Evolutionary conservation across 2,113 vertebrate species (phyloP).

Genomic region (Trogon melanurus): DNA sequence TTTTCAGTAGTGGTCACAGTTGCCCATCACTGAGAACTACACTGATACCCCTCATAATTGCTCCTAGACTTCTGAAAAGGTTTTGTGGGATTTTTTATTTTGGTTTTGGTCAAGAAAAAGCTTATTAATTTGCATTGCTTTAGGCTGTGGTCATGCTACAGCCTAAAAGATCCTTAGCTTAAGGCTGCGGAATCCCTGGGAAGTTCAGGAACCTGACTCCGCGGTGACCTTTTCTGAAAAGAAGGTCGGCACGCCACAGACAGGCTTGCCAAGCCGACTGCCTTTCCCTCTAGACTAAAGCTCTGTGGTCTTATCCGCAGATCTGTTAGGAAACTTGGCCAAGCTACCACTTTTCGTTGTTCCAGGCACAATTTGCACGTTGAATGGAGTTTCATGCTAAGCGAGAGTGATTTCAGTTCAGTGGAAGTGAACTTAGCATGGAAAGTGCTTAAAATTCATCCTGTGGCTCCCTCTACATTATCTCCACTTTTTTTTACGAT

Average conservation of each 20-base stretch:
- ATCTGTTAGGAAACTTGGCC: conserved; percentile 15
- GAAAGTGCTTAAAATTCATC: not conserved
- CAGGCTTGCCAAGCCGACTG: conserved; percentile 51
- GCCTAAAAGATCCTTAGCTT: not conserved
- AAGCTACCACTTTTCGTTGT: conserved; percentile 3
- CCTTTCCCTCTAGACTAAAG: conserved; percentile 22
- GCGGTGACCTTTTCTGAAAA: not conserved
- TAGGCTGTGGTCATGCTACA: not conserved
- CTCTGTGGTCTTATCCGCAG: not conserved
- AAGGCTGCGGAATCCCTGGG: conserved; percentile 17
- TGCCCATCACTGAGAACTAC: not conserved
- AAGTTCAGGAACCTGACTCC: conserved; percentile 39
- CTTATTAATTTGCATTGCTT: conserved; percentile 2
- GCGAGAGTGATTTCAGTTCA: not conserved
- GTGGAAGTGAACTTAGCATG: not conserved
- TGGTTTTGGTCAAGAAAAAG: too few species aligned
- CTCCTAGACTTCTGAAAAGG: not conserved
- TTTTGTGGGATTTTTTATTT: not conserved
- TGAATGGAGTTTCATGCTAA: not conserved
- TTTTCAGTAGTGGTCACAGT: not conserved
- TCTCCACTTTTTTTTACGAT: not conserved
- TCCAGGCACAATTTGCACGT: not conserved
- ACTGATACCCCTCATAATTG: not conserved
- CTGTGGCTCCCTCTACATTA: not conserved
- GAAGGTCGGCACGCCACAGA: conserved; percentile 19